Evolutionary conservation across 2,888 invertebrate genomes (phyloP), one percentile per base, ranked within the genome.

Genomic region (Pseudococcus jackbeardsleyi): DNA sequence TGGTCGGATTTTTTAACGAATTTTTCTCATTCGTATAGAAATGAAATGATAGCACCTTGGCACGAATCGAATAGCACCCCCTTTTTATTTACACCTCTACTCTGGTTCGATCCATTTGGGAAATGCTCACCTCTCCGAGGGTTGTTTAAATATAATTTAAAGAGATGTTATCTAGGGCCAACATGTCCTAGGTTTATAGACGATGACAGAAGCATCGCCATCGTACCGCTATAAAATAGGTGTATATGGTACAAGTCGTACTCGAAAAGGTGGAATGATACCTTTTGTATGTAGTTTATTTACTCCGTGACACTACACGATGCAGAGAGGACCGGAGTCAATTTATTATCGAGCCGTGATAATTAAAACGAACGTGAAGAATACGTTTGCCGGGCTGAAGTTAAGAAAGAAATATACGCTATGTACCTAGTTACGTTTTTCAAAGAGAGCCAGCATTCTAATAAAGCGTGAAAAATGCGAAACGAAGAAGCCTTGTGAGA

Each of bases 351-450:
- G 79, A 82, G 79, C 46, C 79, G 42, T 46, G 42, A 82, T 82
- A 82, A 82, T 82, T 82, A 82, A 82, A 82, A 82, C 79, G 79
- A 82, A 82, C 79, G 79, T 82, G 79, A 82, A 82, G 79, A 82
- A 82, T 82, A 82, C 46, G 79, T 82, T 82, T 46, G 79, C 42
- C 19, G 46, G 79, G 26, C 72, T 82, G n/a, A 54, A 54, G 54
- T 54, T 54, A 54, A 54, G 54, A 54, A 54, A 54, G 77, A 42
- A 77, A 77, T 26, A 42, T 79, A 72, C 72, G 17, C 72, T n/a
- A n/a, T 50, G 48, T 50, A 50, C 26, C 26, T 50, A 50, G 42
- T 12, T 50, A 12, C 11, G 48, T 50, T 72, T 72, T 72, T 15
- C 33, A 72, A 72, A 72, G 26, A 33, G 64, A 64, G 19, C 19